Evolutionary conservation across 1,140 invertebrate species (phyloP).

Genomic region (Anastrepha obliqua): DNA sequence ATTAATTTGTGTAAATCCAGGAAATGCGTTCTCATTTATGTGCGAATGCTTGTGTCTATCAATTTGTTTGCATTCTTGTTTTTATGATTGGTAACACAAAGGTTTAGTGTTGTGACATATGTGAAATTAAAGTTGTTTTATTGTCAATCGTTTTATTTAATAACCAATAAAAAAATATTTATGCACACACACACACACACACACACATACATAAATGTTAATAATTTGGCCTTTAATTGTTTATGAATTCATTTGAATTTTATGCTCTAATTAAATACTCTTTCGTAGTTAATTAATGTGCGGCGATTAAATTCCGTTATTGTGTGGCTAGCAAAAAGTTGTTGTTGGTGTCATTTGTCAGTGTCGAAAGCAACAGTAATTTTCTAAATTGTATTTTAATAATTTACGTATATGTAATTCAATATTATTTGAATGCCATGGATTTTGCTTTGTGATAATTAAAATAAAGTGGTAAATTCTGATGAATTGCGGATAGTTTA

Average conservation of each 20-base stretch:
- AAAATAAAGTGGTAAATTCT: neutral
- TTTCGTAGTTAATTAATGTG: neutral
- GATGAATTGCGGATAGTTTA: neutral
- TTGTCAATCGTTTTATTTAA: neutral
- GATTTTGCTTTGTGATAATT: no score
- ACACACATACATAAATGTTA: neutral
- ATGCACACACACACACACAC: neutral
- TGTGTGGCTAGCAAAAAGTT: neutral
- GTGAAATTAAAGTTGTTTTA: constrained; percentile 5
- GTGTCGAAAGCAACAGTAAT: neutral
- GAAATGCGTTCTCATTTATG: no score
- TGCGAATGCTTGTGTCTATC: no score
- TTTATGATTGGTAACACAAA: constrained; percentile 2
- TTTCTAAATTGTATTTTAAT: neutral
- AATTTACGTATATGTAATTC: neutral
- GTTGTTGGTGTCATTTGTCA: neutral
- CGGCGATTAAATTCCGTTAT: neutral
- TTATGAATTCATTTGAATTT: neutral
- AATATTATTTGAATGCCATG: no score
- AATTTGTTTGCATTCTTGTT: neutral
- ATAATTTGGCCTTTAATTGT: neutral
- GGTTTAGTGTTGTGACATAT: neutral
- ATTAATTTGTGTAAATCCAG: no score
- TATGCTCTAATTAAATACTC: constrained; percentile 5
- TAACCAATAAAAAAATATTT: neutral